phyloP scores from a whole-genome alignment of 53 echinoderm and acorn worm genomes.

The Pentamera pediparva region DNA sequence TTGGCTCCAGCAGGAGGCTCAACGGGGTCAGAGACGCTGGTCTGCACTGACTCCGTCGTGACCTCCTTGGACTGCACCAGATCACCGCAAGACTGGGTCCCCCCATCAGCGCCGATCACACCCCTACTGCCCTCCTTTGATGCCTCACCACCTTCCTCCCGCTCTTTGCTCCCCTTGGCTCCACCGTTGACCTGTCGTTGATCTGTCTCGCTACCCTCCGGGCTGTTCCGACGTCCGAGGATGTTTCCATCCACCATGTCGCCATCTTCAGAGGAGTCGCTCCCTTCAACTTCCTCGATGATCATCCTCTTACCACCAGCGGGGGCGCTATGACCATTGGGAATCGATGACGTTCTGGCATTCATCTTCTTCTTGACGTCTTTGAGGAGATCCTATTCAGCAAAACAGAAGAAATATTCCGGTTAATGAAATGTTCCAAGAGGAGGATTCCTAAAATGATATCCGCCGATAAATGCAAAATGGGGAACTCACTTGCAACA shows the following conservation, averaged over 20 bases:
- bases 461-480: too few relatives aligned
- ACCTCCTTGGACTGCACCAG: background rate
- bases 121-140: background rate
- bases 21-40: background rate
- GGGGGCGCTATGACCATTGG: background rate
- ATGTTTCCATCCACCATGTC: constrained; percentile 26
- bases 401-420: background rate
- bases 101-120: background rate
- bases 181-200: too few relatives aligned
- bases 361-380: constrained; percentile 45
- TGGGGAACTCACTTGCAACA: too few relatives aligned
- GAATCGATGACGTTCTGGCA: background rate
- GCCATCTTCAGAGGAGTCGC: constrained; percentile 47
- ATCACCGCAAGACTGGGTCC: background rate
- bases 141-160: constrained; percentile 5
- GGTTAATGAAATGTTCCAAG: too few relatives aligned
- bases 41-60: background rate
- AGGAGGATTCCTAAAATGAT: too few relatives aligned
- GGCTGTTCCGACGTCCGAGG: constrained; percentile 1
- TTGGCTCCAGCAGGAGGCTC: background rate
- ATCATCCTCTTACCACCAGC: constrained; percentile 64
- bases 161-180: background rate
- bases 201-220: background rate
- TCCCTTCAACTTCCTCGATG: constrained; percentile 81
- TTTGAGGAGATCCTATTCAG: constrained; percentile 38